Evolutionary conservation across 2,888 invertebrate species (phyloP).

Genomic region (Aphidoletes aphidimyza): DNA sequence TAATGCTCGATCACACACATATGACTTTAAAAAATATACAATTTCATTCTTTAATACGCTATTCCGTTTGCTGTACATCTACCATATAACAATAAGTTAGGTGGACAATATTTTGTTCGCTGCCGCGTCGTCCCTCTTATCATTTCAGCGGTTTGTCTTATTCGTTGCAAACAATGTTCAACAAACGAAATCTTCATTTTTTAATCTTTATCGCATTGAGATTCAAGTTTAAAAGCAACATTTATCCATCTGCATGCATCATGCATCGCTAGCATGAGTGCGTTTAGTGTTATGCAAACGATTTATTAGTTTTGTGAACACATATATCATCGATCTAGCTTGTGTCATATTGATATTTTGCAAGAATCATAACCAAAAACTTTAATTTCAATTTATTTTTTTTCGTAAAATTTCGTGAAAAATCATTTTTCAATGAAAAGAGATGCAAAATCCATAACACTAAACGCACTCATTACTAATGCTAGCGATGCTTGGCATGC

Average conservation of each 20-base stretch:
- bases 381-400: no score
- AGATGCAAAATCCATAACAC: no score
- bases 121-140: constrained; percentile 53
- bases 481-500: no score
- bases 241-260: constrained; percentile 37
- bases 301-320: no score
- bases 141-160: constrained; percentile 53
- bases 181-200: constrained; percentile 50
- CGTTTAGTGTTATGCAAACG: no score
- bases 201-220: constrained; percentile 50
- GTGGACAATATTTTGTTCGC: constrained; percentile 53
- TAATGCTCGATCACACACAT: constrained; percentile 52
- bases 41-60: constrained; percentile 51
- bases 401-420: no score
- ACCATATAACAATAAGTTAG: constrained; percentile 54
- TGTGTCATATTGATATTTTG: no score
- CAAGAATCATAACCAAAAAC: no score
- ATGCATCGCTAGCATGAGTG: no score
- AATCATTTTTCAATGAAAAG: no score
- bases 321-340: no score
- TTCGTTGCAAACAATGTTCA: constrained; percentile 52
- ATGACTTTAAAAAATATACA: constrained; percentile 54
- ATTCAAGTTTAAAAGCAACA: constrained; percentile 53
- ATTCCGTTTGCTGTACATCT: constrained; percentile 52
- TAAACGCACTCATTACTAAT: no score